These are phyloP conservation scores for Heteractis magnifica DNA, from an alignment of 92 coral and sea anemone genomes.

Conservation along the genomic window DNA sequence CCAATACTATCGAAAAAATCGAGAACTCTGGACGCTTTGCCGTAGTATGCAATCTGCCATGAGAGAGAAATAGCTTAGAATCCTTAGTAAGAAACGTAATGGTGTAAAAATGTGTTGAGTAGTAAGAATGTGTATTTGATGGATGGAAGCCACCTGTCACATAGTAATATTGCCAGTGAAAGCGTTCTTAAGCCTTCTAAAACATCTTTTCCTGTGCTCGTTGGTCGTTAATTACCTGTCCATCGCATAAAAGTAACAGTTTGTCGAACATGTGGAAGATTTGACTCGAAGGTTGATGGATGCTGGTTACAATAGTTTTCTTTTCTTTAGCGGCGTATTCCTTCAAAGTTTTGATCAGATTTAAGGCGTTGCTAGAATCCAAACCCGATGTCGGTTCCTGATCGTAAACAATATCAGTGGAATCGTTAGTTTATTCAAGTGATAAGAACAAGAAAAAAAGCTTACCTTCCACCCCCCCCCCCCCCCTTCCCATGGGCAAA, in stretches of 20 bases:
- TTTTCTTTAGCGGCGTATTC: slow-evolving; percentile 69
- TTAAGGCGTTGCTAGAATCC: slow-evolving; percentile 90
- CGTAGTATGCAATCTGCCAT: slow-evolving; percentile 80
- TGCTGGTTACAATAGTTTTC: slow-evolving; percentile 83
- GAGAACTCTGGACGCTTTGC: slow-evolving; percentile 67
- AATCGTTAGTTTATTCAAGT: too few species aligned
- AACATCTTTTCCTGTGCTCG: too few species aligned
- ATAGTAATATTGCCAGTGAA: too few species aligned
- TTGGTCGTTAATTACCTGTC: slow-evolving; percentile 59
- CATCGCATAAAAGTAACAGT: slow-evolving; percentile 79
- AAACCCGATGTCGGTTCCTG: slow-evolving; percentile 98
- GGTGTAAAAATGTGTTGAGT: too few species aligned
- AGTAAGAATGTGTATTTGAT: too few species aligned
- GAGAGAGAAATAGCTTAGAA: background rate
- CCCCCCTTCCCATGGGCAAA: background rate
- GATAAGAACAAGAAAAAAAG: background rate
- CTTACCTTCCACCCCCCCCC: background rate
- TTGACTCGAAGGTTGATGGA: slow-evolving; percentile 98
- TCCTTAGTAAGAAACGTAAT: too few species aligned
- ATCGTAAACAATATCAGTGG: background rate
- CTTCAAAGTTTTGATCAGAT: slow-evolving; percentile 80
- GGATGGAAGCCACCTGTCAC: too few species aligned
- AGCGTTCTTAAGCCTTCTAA: too few species aligned
- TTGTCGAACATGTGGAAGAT: slow-evolving; percentile 94
- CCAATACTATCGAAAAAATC: slow-evolving; percentile 77